These are phyloP conservation scores for Perodicticus potto DNA, from an alignment of 2,797 vertebrate species.

Conservation along the genomic window DNA sequence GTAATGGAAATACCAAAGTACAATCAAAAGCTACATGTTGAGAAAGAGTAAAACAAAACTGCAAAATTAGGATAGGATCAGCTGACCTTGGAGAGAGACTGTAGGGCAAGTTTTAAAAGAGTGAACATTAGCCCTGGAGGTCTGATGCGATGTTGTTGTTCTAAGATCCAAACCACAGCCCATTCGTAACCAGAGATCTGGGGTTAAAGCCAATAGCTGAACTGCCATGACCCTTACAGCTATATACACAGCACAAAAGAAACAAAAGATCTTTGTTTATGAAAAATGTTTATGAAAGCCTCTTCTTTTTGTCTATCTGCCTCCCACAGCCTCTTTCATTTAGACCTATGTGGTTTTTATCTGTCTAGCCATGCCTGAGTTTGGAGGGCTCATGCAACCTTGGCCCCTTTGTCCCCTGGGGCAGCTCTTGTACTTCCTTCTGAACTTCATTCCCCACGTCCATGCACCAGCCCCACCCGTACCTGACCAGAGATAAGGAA, in stretches of 20 bases:
- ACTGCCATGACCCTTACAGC: background rate
- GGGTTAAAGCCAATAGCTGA: background rate
- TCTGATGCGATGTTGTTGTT: background rate
- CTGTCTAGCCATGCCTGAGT: background rate
- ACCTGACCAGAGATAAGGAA: background rate
- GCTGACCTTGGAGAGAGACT: background rate
- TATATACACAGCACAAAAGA: background rate
- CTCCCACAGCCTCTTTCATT: background rate
- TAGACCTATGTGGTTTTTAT: background rate
- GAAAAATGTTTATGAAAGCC: background rate
- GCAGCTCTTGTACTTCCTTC: background rate
- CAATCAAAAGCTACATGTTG: background rate
- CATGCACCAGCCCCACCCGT: background rate
- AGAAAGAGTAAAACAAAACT: background rate
- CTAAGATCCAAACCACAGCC: background rate
- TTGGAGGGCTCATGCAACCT: fast-evolving
- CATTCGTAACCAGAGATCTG: background rate
- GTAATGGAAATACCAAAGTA: background rate
- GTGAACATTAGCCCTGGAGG: too few relatives aligned
- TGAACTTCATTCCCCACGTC: background rate
- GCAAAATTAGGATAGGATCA: too few relatives aligned
- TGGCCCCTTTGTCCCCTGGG: background rate
- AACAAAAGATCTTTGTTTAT: background rate
- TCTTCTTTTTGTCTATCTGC: background rate
- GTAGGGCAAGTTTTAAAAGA: fast-evolving